Evolutionary conservation across 2,888 invertebrate species (phyloP).

Genomic region (Ichneumon xanthorius): DNA sequence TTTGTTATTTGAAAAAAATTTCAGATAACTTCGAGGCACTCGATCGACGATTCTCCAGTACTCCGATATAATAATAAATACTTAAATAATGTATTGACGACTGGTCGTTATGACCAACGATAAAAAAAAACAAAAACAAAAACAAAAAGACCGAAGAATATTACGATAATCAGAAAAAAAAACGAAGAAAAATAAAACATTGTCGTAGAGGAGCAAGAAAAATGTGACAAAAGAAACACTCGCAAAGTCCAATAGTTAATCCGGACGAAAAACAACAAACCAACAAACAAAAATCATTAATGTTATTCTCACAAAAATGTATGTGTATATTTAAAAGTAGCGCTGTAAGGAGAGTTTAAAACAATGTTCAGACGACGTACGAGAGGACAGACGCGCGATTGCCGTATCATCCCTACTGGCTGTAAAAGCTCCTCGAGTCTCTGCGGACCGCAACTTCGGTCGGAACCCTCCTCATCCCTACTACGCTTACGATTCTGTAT

Average conservation of each 20-base stretch:
- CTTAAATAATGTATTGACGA: constrained; percentile 39
- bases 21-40: constrained; percentile 29
- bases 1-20: neutral
- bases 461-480: neutral
- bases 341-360: neutral
- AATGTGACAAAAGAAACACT: constrained; percentile 10
- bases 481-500: constrained; percentile 46
- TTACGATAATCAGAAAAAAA: neutral
- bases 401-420: neutral
- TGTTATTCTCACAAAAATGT: constrained; percentile 55
- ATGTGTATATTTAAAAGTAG: constrained; percentile 19
- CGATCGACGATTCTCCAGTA: constrained; percentile 35
- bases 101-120: neutral
- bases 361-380: neutral
- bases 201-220: constrained; percentile 21
- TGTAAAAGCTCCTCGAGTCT: neutral
- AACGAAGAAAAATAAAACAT: neutral
- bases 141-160: constrained; percentile 4
- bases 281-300: constrained; percentile 25
- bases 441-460: neutral
- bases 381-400: neutral
- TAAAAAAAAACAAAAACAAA: neutral
- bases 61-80: constrained; percentile 42
- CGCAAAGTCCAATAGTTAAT: neutral
- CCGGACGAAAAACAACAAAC: constrained; percentile 15